A percentile compares a stretch with the other conserved stretches of the same genome.
Evolutionary conservation across 2,888 invertebrate genomes (phyloP).

Genomic region (Agriopis aurantiaria): DNA sequence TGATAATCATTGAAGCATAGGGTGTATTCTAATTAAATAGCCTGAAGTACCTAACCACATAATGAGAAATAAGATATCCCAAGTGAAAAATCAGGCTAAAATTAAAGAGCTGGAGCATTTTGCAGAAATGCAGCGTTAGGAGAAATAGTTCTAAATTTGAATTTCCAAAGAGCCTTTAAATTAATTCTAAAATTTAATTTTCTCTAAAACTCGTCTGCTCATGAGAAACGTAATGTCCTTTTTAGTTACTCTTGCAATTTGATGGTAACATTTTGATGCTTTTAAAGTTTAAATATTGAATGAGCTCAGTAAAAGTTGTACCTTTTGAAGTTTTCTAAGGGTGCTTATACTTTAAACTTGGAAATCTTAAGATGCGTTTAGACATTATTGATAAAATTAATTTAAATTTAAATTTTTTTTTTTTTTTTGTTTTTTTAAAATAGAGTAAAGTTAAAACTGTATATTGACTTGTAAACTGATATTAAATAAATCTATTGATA

Average conservation of each 20-base stretch:
- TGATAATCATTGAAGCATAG: no score
- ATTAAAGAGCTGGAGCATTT: constrained; percentile 18
- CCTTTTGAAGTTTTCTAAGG: constrained; percentile 4
- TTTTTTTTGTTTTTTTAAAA: no score
- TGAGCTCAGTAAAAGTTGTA: constrained; percentile 14
- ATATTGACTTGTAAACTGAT: no score
- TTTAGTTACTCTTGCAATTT: constrained; percentile 36
- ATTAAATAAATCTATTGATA: no score
- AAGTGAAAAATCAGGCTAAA: constrained; percentile 12
- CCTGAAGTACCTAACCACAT: background rate
- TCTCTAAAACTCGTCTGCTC: constrained; percentile 39
- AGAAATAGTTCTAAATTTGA: constrained; percentile 33
- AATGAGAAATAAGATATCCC: background rate
- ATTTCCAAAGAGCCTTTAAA: constrained; percentile 35
- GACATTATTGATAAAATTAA: background rate
- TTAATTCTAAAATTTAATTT: constrained; percentile 40
- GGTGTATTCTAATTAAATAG: background rate
- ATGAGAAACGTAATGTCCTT: constrained; percentile 35
- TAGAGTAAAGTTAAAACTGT: no score
- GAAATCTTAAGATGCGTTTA: background rate
- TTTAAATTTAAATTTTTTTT: no score
- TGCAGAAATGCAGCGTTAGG: constrained; percentile 12
- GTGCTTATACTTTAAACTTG: background rate
- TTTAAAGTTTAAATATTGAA: constrained; percentile 29
- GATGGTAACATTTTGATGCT: constrained; percentile 20